Evolutionary conservation across 2,888 invertebrate species (phyloP).

Genomic region (Sipunculus nudus): DNA sequence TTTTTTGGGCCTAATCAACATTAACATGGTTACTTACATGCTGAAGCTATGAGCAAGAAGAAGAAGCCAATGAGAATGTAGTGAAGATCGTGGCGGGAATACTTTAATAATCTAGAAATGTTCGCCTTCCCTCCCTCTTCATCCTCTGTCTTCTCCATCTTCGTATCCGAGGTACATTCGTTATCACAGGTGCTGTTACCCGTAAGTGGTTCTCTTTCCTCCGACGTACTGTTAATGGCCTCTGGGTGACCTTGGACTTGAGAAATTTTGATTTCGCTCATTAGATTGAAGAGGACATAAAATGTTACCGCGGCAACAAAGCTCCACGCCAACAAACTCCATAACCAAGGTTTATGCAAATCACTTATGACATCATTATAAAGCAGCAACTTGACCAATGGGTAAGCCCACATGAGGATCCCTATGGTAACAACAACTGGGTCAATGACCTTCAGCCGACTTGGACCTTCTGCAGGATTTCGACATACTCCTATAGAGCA

Average conservation of each 20-base stretch:
- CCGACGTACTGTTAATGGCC: conserved; percentile 15
- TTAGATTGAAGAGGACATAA: conserved; percentile 32
- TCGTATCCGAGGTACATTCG: conserved; percentile 14
- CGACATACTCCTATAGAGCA: too few species aligned
- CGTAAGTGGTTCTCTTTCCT: conserved; percentile 31
- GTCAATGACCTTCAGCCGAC: too few species aligned
- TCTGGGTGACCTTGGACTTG: background rate
- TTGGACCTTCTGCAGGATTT: too few species aligned
- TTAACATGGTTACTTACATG: conserved; percentile 45
- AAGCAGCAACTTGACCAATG: conserved; percentile 44
- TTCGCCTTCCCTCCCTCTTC: conserved; percentile 21
- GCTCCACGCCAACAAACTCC: conserved; percentile 45
- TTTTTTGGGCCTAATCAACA: too few species aligned
- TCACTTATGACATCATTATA: conserved; percentile 38
- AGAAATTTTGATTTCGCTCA: conserved; percentile 30
- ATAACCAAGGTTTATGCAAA: conserved; percentile 43
- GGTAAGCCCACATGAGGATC: conserved; percentile 40
- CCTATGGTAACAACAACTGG: conserved; percentile 20
- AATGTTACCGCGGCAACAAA: conserved; percentile 36
- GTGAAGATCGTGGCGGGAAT: conserved; percentile 46
- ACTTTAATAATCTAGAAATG: conserved; percentile 32
- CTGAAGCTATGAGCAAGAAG: conserved; percentile 38
- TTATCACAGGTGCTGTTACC: conserved; percentile 1
- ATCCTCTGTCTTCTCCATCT: conserved; percentile 17
- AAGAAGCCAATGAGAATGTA: conserved; percentile 40